Base-by-base conservation (phyloP, 2,888 invertebrate genomes). In the Diadegma fenestrale region DNA sequence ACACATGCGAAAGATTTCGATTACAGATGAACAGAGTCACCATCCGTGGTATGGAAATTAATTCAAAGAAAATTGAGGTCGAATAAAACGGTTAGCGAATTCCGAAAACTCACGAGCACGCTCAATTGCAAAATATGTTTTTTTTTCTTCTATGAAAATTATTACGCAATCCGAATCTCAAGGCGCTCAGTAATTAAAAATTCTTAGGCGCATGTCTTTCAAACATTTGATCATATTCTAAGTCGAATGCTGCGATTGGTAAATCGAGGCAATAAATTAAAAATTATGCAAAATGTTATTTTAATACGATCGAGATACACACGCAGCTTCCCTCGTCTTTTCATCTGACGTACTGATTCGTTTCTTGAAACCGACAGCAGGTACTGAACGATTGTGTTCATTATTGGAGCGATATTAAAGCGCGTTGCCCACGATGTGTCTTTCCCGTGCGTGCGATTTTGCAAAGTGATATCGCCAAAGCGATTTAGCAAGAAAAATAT, bases 1-100 rank as follows among this genome's bases (percentile, higher is more conserved):
- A 26, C 22, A 41, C 43, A 43, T 61, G 61, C 58, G 43, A 73
- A 73, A 73, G 61, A 61, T 73, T 61, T 26, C 61, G 26, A n/a
- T n/a, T 14, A 14, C 14, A 33, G 22, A 43, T 54, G 61, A 2
- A 8, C 19, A 51, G n/a, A n/a, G 19, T 51, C 19, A 51, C 51
- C 51, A 51, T 51, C 2, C 2, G 19, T 51, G 8, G 0, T 17
- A 17, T 19, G 19, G 19, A 4, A 51, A 51, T 51, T 48, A 2
- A n/a, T 8, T 19, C 51, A 19, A 51, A 19, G 8, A 51, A 51
- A 51, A 51, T 19, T 19, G 8, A 10, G 19, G 19, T n/a, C 8
- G 48, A 48, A 17, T n/a, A 6, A 17, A 51, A 51, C 10, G 51
- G 51, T 51, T 6, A 19, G 17, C n/a, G 45, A 17, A 17, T 48